Conservation (phyloP, 1,140 invertebrate species). For the Trichogramma pretiosum region DNA sequence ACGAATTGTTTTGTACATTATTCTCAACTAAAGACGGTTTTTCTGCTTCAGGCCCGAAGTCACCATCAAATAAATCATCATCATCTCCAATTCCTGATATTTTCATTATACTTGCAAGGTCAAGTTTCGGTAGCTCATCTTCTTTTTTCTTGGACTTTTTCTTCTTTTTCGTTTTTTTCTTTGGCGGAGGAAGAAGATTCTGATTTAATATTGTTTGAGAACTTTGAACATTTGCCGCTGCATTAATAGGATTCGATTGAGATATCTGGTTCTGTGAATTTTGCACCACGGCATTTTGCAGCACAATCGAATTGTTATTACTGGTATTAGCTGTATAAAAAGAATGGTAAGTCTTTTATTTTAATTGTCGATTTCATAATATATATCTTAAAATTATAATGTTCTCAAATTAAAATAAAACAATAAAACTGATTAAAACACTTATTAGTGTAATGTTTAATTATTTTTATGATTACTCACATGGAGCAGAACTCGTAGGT, state of each 20-base stretch:
- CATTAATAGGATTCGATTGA: constrained; percentile 31
- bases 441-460: background rate
- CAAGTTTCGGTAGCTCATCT: constrained; percentile 45
- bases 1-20: constrained; percentile 19
- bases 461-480: constrained; percentile 25
- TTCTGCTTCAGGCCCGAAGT: constrained; percentile 33
- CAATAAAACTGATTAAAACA: background rate
- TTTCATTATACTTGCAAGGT: constrained; percentile 50
- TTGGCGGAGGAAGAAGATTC: constrained; percentile 39
- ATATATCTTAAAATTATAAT: background rate
- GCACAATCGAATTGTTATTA: constrained; percentile 38
- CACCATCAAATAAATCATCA: constrained; percentile 43
- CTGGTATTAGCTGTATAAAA: constrained; percentile 33
- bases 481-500: constrained; percentile 41
- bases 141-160: constrained; percentile 49
- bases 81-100: constrained; percentile 49
- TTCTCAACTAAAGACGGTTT: constrained; percentile 17
- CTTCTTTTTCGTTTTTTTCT: constrained; percentile 43
- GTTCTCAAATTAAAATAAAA: background rate
- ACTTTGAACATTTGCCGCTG: constrained; percentile 27
- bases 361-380: background rate
- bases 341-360: background rate
- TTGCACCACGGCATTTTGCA: constrained; percentile 44
- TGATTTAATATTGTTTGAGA: constrained; percentile 36
- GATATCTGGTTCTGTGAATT: constrained; percentile 39